A percentile compares a stretch with the other conserved stretches of the same genome.
phyloP scores from a whole-genome alignment of 1,140 invertebrate species.

The Drosophila sulfurigaster region DNA sequence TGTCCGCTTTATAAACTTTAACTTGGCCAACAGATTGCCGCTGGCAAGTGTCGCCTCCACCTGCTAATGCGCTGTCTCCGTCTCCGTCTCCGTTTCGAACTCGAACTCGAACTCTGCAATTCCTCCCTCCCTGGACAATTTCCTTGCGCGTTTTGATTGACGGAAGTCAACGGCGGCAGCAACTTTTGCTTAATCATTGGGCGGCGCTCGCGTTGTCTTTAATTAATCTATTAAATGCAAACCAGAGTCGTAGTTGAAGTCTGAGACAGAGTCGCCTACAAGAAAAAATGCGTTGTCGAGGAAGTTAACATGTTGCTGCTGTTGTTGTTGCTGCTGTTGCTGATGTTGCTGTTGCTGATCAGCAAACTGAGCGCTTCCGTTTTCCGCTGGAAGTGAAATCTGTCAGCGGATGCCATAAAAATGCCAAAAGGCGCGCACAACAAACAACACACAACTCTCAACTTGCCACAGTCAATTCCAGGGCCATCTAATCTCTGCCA shows the following conservation, averaged over 20 bases:
- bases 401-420: slow-evolving; percentile 77
- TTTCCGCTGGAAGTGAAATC: slow-evolving; percentile 82
- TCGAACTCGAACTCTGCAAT: neutral
- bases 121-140: slow-evolving; percentile 19
- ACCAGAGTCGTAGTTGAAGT: slow-evolving; percentile 41
- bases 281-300: slow-evolving; percentile 69
- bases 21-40: slow-evolving; percentile 49
- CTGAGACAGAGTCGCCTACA: slow-evolving; percentile 9
- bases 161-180: slow-evolving; percentile 69
- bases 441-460: no score
- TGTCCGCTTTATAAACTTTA: slow-evolving; percentile 50
- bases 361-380: slow-evolving; percentile 74
- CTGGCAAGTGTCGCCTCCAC: slow-evolving; percentile 49
- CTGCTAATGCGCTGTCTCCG: slow-evolving; percentile 27
- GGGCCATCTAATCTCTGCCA: neutral
- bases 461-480: neutral
- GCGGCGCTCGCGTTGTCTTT: slow-evolving; percentile 67
- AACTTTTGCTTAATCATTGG: slow-evolving; percentile 81
- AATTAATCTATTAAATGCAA: slow-evolving; percentile 83
- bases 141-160: slow-evolving; percentile 57
- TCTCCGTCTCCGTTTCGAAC: neutral
- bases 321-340: slow-evolving; percentile 1
- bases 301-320: slow-evolving; percentile 54
- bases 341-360: slow-evolving; percentile 15
- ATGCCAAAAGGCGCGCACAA: slow-evolving; percentile 63